A percentile compares a stretch with the other conserved stretches of the same genome.
These are phyloP conservation scores for Bolinopsis microptera DNA, from an alignment of 37 sponge, comb jelly and placozoan species.

Conservation along the genomic window DNA sequence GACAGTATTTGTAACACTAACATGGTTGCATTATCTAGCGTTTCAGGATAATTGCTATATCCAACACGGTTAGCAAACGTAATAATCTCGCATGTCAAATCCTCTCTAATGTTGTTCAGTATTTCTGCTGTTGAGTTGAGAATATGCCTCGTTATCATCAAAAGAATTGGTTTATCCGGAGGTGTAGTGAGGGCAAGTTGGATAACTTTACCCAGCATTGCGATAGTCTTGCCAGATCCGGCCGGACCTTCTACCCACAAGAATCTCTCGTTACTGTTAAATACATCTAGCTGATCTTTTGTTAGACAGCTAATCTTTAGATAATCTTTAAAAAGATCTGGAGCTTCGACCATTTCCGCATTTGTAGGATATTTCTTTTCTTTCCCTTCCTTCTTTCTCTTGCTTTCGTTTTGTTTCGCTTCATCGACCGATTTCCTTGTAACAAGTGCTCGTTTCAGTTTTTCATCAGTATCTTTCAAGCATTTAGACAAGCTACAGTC, in stretches of 20 bases:
- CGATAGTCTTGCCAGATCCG: not conserved
- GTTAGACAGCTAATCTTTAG: not conserved
- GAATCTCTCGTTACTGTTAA: not conserved
- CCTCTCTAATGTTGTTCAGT: no score
- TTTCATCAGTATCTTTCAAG: not conserved
- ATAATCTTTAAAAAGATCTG: not conserved
- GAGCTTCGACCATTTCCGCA: not conserved
- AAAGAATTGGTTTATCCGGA: no score
- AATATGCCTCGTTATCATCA: no score
- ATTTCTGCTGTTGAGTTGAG: no score
- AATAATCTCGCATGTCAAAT: no score
- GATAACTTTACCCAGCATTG: not conserved
- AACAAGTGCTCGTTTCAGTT: not conserved
- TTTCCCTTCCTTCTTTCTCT: not conserved
- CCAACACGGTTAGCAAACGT: no score
- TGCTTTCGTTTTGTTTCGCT: not conserved
- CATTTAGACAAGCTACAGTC: not conserved
- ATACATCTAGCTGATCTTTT: not conserved
- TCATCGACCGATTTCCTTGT: not conserved
- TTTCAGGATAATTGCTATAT: no score
- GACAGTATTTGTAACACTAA: no score
- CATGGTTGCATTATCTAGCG: no score
- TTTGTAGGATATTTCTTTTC: not conserved
- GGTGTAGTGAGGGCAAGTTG: not conserved
- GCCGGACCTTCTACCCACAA: not conserved